These are phyloP conservation scores for Chrysolina oricalcia DNA, from an alignment of 2,888 invertebrate species.

Conservation along the genomic window DNA sequence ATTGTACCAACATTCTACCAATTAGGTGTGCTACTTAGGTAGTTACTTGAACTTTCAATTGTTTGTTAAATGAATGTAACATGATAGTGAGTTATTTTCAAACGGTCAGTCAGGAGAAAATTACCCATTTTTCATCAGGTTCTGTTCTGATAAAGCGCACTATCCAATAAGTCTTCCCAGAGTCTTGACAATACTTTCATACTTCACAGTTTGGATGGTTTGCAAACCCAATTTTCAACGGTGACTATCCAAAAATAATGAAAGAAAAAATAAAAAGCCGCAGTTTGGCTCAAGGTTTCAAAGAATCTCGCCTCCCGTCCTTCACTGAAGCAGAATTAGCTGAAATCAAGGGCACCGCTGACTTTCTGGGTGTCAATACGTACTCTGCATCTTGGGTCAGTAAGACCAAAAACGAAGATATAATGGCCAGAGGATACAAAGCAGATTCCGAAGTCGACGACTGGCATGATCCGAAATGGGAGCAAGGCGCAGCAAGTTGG, in stretches of 20 bases:
- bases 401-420: not conserved
- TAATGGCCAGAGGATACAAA: constrained; percentile 27
- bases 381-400: constrained; percentile 32
- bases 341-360: constrained; percentile 75
- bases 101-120: too few relatives aligned
- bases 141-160: too few relatives aligned
- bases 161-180: too few relatives aligned
- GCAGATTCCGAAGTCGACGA: constrained; percentile 28
- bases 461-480: constrained; percentile 29
- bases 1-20: too few relatives aligned
- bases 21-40: too few relatives aligned
- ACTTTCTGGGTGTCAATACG: constrained; percentile 45
- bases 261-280: constrained; percentile 75
- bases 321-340: constrained; percentile 77
- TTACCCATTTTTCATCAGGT: too few relatives aligned
- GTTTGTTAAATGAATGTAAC: too few relatives aligned
- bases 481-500: constrained; percentile 29
- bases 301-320: constrained; percentile 76
- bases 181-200: not conserved
- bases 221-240: constrained; percentile 77
- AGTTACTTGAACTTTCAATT: too few relatives aligned
- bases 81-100: too few relatives aligned
- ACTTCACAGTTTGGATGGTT: constrained; percentile 53
- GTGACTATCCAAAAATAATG: constrained; percentile 81
- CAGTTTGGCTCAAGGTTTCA: constrained; percentile 76